Evolutionary conservation across 1,140 invertebrate species (phyloP).

Genomic region (Trachymyrmex cornetzi): DNA sequence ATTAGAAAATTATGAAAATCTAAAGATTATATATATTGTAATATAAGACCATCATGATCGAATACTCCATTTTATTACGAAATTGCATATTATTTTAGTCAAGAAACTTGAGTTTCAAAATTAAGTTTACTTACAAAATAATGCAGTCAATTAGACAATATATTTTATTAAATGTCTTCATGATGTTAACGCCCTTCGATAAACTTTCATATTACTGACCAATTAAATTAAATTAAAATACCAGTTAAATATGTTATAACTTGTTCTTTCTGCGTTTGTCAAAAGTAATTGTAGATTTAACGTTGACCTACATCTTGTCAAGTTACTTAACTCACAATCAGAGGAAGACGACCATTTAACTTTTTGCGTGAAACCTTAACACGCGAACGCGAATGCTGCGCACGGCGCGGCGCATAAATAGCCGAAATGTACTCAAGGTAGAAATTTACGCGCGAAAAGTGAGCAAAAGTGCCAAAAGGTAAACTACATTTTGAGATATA

Average conservation of each 20-base stretch:
- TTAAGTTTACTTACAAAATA: not conserved
- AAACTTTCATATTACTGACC: not conserved
- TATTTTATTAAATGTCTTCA: not conserved
- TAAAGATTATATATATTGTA: too few relatives aligned
- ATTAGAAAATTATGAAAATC: not conserved
- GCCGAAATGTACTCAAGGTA: not conserved
- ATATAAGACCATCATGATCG: not conserved
- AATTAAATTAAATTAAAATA: not conserved
- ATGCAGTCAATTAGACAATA: not conserved
- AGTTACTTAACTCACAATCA: constrained; percentile 37
- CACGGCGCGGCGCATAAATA: constrained; percentile 18
- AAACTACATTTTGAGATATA: not conserved
- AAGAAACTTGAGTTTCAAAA: not conserved
- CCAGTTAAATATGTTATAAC: not conserved
- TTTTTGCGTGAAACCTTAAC: constrained; percentile 50
- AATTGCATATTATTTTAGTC: not conserved
- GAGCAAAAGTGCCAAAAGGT: not conserved
- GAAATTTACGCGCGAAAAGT: not conserved
- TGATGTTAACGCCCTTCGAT: not conserved
- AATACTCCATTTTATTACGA: not conserved
- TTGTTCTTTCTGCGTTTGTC: constrained; percentile 43
- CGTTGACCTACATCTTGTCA: constrained; percentile 51
- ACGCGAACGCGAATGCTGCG: constrained; percentile 11
- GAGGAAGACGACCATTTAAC: constrained; percentile 59
- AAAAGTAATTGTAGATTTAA: constrained; percentile 57